A percentile compares a stretch with the other conserved stretches of the same genome.
Conservation (phyloP, 2,113 vertebrate species). For the Pteropus alecto region DNA sequence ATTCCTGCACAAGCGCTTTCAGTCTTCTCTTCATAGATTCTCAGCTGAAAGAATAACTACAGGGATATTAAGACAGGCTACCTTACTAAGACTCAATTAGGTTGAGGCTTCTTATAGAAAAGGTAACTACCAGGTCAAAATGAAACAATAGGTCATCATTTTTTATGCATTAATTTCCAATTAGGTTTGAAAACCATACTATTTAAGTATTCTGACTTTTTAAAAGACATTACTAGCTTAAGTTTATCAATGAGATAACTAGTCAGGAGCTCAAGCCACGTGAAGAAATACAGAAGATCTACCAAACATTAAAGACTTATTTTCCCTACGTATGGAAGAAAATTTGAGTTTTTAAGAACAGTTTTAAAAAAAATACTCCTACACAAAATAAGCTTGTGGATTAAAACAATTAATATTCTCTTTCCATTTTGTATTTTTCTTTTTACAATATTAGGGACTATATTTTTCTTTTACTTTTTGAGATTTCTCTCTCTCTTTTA, state of each 20-base stretch:
- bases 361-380: background rate
- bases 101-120: slow-evolving; percentile 28
- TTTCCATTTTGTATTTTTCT: background rate
- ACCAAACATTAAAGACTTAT: background rate
- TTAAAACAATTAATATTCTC: background rate
- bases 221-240: background rate
- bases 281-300: background rate
- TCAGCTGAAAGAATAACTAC: slow-evolving; percentile 34
- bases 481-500: background rate
- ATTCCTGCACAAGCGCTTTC: slow-evolving; percentile 63
- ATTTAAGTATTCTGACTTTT: background rate
- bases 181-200: background rate
- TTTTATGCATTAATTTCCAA: background rate
- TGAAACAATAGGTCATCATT: background rate
- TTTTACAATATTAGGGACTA: background rate
- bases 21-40: slow-evolving; percentile 62
- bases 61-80: slow-evolving; percentile 38
- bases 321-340: background rate
- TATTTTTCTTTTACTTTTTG: background rate
- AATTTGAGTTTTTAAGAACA: background rate
- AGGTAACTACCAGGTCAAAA: background rate
- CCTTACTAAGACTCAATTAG: slow-evolving; percentile 42
- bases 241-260: background rate
- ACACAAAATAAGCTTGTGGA: background rate
- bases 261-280: background rate